Evolutionary conservation across 2,888 invertebrate species (phyloP).

Genomic region (Orchesella flavescens): DNA sequence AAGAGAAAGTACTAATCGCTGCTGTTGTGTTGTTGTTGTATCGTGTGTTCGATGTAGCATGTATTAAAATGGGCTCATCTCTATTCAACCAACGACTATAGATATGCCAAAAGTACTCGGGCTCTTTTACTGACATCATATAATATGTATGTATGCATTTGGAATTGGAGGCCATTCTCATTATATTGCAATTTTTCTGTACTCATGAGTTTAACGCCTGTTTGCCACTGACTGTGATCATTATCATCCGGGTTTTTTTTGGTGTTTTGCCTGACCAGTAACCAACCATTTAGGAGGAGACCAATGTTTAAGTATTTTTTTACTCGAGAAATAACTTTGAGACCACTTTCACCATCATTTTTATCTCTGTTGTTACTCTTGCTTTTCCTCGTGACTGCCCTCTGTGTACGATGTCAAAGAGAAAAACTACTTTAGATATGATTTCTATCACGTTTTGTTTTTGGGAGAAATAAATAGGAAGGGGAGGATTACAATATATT

Average conservation of each 20-base stretch:
- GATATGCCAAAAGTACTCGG: too few relatives aligned
- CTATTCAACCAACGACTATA: too few relatives aligned
- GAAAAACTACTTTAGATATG: background rate
- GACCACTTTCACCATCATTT: constrained; percentile 33
- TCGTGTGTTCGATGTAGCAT: too few relatives aligned
- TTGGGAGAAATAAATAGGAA: background rate
- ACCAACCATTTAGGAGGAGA: constrained; percentile 9
- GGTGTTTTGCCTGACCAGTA: background rate
- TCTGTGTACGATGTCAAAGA: background rate
- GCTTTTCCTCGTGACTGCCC: constrained; percentile 2
- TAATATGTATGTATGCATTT: too few relatives aligned
- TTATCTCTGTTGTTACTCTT: constrained; percentile 30
- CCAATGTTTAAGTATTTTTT: background rate
- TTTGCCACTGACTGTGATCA: constrained; percentile 55
- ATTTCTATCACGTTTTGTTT: constrained; percentile 3
- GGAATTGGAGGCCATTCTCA: constrained; percentile 27
- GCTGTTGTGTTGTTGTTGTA: too few relatives aligned
- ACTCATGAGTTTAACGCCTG: constrained; percentile 58
- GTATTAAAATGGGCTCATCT: too few relatives aligned
- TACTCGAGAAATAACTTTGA: background rate
- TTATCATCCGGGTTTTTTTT: constrained; percentile 43
- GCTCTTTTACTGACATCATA: too few relatives aligned
- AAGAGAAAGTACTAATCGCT: too few relatives aligned
- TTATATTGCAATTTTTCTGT: constrained; percentile 52
- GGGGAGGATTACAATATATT: background rate